These are phyloP conservation scores for Gibbula magus DNA, from an alignment of 2,888 invertebrate genomes.

Conservation along the genomic window DNA sequence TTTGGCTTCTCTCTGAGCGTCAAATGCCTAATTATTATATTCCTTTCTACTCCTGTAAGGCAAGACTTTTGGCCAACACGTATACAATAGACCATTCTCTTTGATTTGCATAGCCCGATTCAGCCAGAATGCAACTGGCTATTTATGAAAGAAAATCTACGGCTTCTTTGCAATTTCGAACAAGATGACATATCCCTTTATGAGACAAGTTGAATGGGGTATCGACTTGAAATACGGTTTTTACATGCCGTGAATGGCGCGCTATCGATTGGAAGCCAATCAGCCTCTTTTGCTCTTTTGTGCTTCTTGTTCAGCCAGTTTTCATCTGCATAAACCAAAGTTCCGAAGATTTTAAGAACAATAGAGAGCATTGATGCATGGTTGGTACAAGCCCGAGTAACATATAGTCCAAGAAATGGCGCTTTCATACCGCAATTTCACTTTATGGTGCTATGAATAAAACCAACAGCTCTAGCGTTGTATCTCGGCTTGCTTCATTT, in stretches of 20 bases:
- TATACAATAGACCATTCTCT: background rate
- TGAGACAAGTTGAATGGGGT: background rate
- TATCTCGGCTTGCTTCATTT: no score
- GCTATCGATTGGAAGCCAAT: background rate
- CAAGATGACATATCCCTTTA: background rate
- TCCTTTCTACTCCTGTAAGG: background rate
- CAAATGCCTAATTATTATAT: constrained; percentile 8
- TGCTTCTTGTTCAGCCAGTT: background rate
- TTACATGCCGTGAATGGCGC: background rate
- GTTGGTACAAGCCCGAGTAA: background rate
- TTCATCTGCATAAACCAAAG: constrained; percentile 4
- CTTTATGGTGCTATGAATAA: no score
- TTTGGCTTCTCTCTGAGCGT: background rate
- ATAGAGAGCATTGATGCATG: background rate
- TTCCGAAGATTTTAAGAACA: background rate
- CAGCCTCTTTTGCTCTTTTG: constrained; percentile 4
- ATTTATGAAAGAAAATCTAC: background rate
- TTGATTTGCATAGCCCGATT: background rate
- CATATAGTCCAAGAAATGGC: no score
- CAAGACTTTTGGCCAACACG: background rate
- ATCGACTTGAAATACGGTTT: constrained; percentile 3
- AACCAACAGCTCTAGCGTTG: no score
- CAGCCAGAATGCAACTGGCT: background rate
- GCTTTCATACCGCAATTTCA: no score
- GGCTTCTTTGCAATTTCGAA: background rate